Evolutionary conservation across 92 coral and sea anemone species (phyloP).

Genomic region (Actinernus sp.): DNA sequence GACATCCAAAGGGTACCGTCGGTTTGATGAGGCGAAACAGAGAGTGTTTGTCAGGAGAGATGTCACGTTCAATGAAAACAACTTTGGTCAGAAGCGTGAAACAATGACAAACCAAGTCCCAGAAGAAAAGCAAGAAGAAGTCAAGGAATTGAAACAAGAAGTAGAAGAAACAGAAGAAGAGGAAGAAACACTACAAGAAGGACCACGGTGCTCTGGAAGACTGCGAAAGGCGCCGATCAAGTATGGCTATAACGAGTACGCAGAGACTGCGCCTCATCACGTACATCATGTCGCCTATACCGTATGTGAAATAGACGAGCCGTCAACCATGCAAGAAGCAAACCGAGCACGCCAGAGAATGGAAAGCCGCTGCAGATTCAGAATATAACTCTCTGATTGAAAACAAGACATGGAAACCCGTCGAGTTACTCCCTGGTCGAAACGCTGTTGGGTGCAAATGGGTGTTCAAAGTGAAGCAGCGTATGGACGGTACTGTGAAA

Average conservation of each 20-base stretch:
- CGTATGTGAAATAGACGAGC: conserved; percentile 34
- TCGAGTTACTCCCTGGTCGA: no score
- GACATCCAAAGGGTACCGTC: conserved; percentile 32
- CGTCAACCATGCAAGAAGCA: conserved; percentile 39
- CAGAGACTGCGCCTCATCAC: conserved; percentile 24
- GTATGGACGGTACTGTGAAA: conserved; percentile 37
- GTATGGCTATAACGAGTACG: conserved; percentile 55
- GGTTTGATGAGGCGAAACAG: conserved; percentile 4
- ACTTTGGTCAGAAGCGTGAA: neutral
- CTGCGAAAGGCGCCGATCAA: conserved; percentile 22
- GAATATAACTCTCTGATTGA: no score
- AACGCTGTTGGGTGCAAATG: no score
- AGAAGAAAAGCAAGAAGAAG: no score
- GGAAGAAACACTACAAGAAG: conserved; percentile 7
- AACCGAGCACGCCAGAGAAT: conserved; percentile 13
- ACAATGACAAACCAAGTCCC: no score
- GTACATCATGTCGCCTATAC: conserved; percentile 39
- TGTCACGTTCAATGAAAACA: conserved; percentile 27
- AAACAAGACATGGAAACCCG: no score
- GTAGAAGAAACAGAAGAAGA: conserved; percentile 19
- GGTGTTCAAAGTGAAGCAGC: conserved; percentile 47
- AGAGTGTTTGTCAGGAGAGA: conserved; percentile 37
- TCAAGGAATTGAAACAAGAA: no score
- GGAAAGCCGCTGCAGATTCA: conserved; percentile 56
- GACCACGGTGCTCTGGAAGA: conserved; percentile 39